These are phyloP conservation scores for Drosophila serrata DNA, from an alignment of 1,140 invertebrate species.

Conservation along the genomic window DNA sequence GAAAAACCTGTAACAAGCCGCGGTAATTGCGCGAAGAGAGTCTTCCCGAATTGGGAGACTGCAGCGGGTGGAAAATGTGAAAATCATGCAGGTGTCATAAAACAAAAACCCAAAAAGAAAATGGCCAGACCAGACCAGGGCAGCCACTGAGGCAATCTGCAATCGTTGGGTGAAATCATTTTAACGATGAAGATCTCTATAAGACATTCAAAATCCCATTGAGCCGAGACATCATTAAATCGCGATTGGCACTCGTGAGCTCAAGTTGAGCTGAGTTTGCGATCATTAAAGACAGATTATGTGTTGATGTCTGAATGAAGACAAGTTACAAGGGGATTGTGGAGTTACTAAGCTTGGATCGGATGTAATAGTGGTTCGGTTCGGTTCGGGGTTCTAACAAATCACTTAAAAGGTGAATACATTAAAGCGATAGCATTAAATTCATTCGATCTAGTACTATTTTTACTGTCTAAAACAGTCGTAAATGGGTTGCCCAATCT, in stretches of 20 bases:
- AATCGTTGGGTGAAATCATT: slow-evolving; percentile 54
- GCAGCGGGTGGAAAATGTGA: slow-evolving; percentile 78
- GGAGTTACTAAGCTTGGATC: not conserved
- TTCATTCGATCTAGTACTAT: not conserved
- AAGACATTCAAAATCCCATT: slow-evolving; percentile 42
- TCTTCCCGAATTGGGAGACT: slow-evolving; percentile 31
- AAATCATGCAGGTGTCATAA: slow-evolving; percentile 82
- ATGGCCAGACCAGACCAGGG: slow-evolving; percentile 2
- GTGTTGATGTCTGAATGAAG: slow-evolving; percentile 26
- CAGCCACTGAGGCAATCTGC: slow-evolving; percentile 46
- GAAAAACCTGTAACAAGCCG: slow-evolving; percentile 76
- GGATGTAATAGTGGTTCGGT: not conserved
- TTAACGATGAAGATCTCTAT: slow-evolving; percentile 52
- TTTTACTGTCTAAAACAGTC: not conserved
- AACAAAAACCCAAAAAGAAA: slow-evolving; percentile 40
- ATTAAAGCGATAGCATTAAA: slow-evolving; percentile 1
- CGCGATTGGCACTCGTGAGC: slow-evolving; percentile 42
- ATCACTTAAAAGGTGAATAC: slow-evolving; percentile 14
- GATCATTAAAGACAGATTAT: slow-evolving; percentile 49
- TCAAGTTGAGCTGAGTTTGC: slow-evolving; percentile 11
- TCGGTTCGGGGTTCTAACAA: slow-evolving; percentile 11
- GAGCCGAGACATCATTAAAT: slow-evolving; percentile 37
- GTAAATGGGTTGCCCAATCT: slow-evolving; percentile 4
- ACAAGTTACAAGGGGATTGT: slow-evolving; percentile 20
- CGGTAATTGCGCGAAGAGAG: slow-evolving; percentile 75